Percentiles rank a stretch among this genome's conserved stretches.
Evolutionary conservation across 2,888 invertebrate genomes (phyloP).

Genomic region (Deilephila elpenor): DNA sequence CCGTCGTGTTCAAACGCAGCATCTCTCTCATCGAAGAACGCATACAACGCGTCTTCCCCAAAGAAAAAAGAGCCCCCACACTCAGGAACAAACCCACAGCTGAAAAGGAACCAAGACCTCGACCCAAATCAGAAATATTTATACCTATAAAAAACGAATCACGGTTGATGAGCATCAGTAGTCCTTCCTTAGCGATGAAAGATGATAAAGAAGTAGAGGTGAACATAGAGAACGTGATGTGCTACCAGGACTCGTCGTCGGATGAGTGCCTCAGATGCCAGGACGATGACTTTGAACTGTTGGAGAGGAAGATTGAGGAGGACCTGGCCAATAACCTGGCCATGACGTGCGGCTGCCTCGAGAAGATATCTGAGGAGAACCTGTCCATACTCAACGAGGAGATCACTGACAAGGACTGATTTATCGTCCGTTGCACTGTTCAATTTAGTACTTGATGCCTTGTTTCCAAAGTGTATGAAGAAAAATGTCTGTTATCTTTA

Average conservation of each 20-base stretch:
- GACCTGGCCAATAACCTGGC: slow-evolving; percentile 60
- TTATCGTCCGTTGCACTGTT: slow-evolving; percentile 38
- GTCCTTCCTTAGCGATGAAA: slow-evolving; percentile 61
- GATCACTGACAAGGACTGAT: slow-evolving; percentile 49
- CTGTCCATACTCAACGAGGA: slow-evolving; percentile 66
- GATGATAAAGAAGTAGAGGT: slow-evolving; percentile 65
- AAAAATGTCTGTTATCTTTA: too few relatives aligned
- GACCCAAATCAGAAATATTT: slow-evolving; percentile 65
- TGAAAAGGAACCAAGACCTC: slow-evolving; percentile 38
- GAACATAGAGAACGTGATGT: slow-evolving; percentile 73
- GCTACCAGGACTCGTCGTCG: slow-evolving; percentile 78
- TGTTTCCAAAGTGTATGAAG: neutral
- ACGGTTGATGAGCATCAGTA: slow-evolving; percentile 68
- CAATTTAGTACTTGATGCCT: slow-evolving; percentile 31
- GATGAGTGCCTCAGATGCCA: slow-evolving; percentile 73
- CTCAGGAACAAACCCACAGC: slow-evolving; percentile 42
- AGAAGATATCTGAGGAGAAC: slow-evolving; percentile 78
- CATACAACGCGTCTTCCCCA: slow-evolving; percentile 68
- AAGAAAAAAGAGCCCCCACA: slow-evolving; percentile 57
- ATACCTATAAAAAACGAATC: slow-evolving; percentile 56
- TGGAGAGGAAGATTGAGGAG: slow-evolving; percentile 73
- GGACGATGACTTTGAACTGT: slow-evolving; percentile 73
- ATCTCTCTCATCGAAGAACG: slow-evolving; percentile 75
- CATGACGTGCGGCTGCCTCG: slow-evolving; percentile 61
- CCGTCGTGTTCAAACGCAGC: slow-evolving; percentile 75